These are phyloP conservation scores for Chroicocephalus ridibundus DNA, from an alignment of 2,113 vertebrate species.

Conservation along the genomic window DNA sequence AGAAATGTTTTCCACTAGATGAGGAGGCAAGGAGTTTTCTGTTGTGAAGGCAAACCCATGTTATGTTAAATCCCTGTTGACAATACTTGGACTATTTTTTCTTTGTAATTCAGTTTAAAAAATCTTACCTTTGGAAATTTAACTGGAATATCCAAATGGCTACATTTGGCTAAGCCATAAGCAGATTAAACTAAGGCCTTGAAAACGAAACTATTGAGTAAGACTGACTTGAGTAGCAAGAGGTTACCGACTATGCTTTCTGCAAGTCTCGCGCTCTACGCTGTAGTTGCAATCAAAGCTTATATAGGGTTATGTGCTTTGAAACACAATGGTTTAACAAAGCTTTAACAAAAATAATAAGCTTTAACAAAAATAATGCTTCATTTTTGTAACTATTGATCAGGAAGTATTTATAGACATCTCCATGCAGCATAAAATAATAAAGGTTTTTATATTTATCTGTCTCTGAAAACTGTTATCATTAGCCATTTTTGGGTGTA, in stretches of 20 bases:
- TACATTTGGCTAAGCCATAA: neutral
- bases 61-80: neutral
- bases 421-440: neutral
- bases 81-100: neutral
- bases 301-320: neutral
- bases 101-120: neutral
- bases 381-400: conserved; percentile 7
- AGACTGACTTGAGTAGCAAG: neutral
- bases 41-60: neutral
- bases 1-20: neutral
- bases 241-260: neutral
- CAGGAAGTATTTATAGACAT: neutral
- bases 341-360: neutral
- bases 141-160: neutral
- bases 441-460: neutral
- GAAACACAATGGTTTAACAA: neutral
- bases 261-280: neutral
- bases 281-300: neutral
- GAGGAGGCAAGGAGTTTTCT: neutral
- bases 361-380: neutral
- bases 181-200: neutral
- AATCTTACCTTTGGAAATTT: neutral
- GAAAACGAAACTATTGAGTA: neutral
- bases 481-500: neutral
- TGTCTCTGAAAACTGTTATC: neutral